Base-by-base conservation (phyloP, 2,888 invertebrate species). In the Eristalis pertinax region DNA sequence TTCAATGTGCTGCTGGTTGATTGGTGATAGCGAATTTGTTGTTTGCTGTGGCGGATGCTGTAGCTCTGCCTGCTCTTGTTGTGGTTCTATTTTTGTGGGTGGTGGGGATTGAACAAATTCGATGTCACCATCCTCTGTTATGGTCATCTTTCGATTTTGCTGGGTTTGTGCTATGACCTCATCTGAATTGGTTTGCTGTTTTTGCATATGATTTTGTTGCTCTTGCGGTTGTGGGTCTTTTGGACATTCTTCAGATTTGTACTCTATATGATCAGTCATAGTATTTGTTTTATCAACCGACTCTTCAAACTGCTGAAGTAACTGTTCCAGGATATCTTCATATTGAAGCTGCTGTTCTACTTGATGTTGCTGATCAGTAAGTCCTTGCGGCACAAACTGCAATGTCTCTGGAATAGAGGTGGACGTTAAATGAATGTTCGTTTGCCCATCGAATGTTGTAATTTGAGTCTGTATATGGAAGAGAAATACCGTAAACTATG, bases 401-500 rank as follows among this genome's bases (percentile, higher is more conserved):
- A 93, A 84, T 13, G 93, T 92, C 69, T 93, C 93, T 81, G 93
- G 93, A 89, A 93, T 91, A 24, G 92, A 91, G 32, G 93, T 91
- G 8, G 93, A 91, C 2, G 93, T 91, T 63, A 93, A 75, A 75
- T 93, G 93, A 90, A 93, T 91, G 15, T 93, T 92, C 50, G 92
- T 92, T 88, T 93, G 93, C 1, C 93, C 93, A 86, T 93, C 93
- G 1, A 93, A 92, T 0, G 93, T 93, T 26, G 93, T 91, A 81
- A 93, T 89, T 89, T 93, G 93, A 7, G 93, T 93, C 88, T 93
- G 93, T 7, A 93, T 89, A 91, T 91, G 50, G 19, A 50, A 73
- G 22, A 89, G 67, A 43, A 15, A 4, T 69, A 35, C 70, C 29
- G 43, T 82, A 62, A 10, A 4, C 29, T 69, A 50, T 13, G 26